Percentiles rank a stretch among this genome's conserved stretches.
phyloP scores from a whole-genome alignment of 2,888 invertebrate species.

The Yponomeuta sedellus region DNA sequence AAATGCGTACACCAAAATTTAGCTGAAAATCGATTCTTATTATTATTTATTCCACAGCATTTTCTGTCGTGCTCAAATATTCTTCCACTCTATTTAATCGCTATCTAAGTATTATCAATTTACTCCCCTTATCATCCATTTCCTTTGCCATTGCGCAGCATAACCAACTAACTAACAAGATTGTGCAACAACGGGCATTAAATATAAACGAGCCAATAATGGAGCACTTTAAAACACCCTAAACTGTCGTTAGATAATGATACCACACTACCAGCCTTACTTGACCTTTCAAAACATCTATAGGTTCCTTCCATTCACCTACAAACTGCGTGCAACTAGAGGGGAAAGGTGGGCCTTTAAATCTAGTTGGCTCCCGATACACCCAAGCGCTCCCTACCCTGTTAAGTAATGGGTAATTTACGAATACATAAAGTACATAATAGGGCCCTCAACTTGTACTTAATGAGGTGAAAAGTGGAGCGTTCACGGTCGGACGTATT shows the following conservation, averaged over 20 bases:
- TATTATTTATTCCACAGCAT: background rate
- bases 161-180: slow-evolving; percentile 32
- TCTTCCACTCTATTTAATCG: background rate
- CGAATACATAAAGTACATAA: slow-evolving; percentile 76
- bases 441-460: slow-evolving; percentile 69
- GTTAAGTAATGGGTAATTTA: slow-evolving; percentile 76
- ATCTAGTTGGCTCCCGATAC: slow-evolving; percentile 46
- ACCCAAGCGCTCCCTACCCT: slow-evolving; percentile 55
- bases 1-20: background rate
- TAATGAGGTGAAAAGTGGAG: slow-evolving; percentile 73
- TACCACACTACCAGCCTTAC: slow-evolving; percentile 39
- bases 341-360: slow-evolving; percentile 34
- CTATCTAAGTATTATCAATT: background rate
- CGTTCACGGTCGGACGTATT: slow-evolving; percentile 36
- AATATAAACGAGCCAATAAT: slow-evolving; percentile 70
- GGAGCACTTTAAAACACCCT: slow-evolving; percentile 68
- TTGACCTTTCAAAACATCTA: slow-evolving; percentile 33
- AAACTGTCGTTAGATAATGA: slow-evolving; percentile 33
- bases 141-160: slow-evolving; percentile 32
- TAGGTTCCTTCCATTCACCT: slow-evolving; percentile 16
- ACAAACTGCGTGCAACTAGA: slow-evolving; percentile 7
- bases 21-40: background rate
- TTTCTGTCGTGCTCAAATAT: background rate
- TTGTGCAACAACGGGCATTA: slow-evolving; percentile 51
- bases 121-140: slow-evolving; percentile 24